Base-by-base conservation (phyloP, 1,140 invertebrate species). In the Leptonema lineaticorne region DNA sequence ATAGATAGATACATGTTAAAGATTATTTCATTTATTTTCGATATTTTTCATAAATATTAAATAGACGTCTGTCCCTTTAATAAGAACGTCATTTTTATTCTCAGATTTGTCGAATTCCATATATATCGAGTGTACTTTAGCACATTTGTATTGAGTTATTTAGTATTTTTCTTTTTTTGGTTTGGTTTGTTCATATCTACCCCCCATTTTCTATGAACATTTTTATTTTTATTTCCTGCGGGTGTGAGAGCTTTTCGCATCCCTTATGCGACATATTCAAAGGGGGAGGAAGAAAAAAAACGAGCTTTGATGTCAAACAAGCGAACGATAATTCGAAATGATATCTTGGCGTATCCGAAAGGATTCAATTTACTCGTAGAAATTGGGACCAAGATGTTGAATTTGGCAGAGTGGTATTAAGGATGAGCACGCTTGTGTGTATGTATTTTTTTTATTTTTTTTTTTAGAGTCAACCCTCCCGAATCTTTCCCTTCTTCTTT, bases 281-380 rank as follows among this genome's bases (percentile, higher is more conserved):
- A 16, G 37, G 37, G 37, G 11, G 37, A 11, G 9, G 37, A 11
- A 14, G 37, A 16, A 14, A 16, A n/a, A 24, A 53, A 53, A 26
- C 50, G 50, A 26, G 50, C 50, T 53, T 53, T 53, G 50, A 53
- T 53, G 50, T 53, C 50, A 53, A 53, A 53, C 50, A 53, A 53
- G 50, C 50, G 50, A 53, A 53, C 50, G 50, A 53, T 53, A 53
- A 53, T 53, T 53, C 50, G 50, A 53, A 53, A 53, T 53, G 50
- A 53, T 53, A 53, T 53, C 50, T 53, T 53, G 50, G 50, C 50
- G 50, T 53, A 53, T 53, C 50, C 50, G 50, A 53, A 53, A 53
- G 50, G 50, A 53, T 53, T 53, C 50, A 53, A 53, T 53, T 53
- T 53, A 53, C 50, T 53, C 50, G 50, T 20, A 26, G 50, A 53